These are phyloP conservation scores for Chromis chromis DNA, from an alignment of 2,797 vertebrate species.

Conservation along the genomic window DNA sequence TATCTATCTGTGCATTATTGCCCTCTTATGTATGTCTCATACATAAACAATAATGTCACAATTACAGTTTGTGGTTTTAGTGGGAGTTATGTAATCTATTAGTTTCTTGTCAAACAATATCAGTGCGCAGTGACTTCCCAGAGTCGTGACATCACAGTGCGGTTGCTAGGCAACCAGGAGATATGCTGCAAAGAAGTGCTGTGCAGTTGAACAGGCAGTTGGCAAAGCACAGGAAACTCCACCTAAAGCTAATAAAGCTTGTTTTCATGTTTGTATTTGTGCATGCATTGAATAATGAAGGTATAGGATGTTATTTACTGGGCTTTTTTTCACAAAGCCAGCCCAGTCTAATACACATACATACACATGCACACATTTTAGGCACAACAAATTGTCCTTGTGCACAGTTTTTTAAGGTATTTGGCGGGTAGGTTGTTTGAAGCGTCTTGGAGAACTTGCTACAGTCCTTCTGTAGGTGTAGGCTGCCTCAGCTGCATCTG, in stretches of 20 bases:
- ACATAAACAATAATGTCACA: background rate
- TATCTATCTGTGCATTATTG: background rate
- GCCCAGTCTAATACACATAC: too few relatives aligned
- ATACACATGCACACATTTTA: too few relatives aligned
- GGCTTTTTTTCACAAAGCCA: too few relatives aligned
- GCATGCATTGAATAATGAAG: background rate
- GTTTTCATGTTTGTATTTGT: background rate
- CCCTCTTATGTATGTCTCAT: background rate
- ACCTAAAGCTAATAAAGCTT: background rate
- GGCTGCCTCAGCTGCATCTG: background rate
- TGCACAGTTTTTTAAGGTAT: background rate
- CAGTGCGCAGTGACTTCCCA: background rate
- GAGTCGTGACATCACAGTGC: background rate
- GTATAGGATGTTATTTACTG: too few relatives aligned
- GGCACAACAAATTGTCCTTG: background rate
- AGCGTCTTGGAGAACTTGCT: background rate
- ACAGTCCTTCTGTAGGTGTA: background rate
- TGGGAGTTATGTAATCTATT: background rate
- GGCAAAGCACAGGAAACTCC: background rate
- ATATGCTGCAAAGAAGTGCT: background rate
- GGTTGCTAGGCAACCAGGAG: slow-evolving; percentile 9
- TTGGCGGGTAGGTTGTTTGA: background rate
- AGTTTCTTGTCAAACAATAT: background rate
- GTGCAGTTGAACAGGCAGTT: background rate
- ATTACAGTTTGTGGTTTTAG: background rate